Conservation (phyloP, 2,888 invertebrate species). For the Acrocyrtus sp. region DNA sequence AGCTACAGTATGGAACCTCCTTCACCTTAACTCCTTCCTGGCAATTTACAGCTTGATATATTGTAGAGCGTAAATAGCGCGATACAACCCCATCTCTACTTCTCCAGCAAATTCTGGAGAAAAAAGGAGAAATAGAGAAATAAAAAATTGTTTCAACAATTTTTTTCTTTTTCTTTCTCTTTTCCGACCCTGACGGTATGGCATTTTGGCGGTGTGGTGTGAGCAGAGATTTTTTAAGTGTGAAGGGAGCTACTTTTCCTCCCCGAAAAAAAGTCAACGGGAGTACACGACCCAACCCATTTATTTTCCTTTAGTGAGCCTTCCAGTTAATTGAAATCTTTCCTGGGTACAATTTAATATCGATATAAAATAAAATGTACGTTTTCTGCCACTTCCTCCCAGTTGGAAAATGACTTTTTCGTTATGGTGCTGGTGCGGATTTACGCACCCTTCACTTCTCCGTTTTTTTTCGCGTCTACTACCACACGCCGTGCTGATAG, state of each 20-base stretch:
- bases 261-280: neutral
- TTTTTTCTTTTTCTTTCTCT: no score
- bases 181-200: no score
- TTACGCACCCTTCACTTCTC: neutral
- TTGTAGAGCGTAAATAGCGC: no score
- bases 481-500: no score
- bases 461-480: neutral
- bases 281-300: conserved; percentile 37
- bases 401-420: no score
- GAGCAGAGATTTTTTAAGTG: neutral
- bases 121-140: neutral
- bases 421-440: neutral
- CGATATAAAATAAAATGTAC: no score
- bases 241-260: neutral
- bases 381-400: no score
- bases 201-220: neutral
- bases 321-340: conserved; percentile 59
- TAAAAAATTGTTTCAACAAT: no score
- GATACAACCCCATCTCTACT: no score
- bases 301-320: conserved; percentile 51
- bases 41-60: conserved; percentile 30
- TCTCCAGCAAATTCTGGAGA: no score
- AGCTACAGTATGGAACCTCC: conserved; percentile 7
- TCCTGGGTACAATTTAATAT: conserved; percentile 49
- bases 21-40: conserved; percentile 30